Evolutionary conservation across 2,797 vertebrate genomes (phyloP).

Genomic region (Lates japonicus): DNA sequence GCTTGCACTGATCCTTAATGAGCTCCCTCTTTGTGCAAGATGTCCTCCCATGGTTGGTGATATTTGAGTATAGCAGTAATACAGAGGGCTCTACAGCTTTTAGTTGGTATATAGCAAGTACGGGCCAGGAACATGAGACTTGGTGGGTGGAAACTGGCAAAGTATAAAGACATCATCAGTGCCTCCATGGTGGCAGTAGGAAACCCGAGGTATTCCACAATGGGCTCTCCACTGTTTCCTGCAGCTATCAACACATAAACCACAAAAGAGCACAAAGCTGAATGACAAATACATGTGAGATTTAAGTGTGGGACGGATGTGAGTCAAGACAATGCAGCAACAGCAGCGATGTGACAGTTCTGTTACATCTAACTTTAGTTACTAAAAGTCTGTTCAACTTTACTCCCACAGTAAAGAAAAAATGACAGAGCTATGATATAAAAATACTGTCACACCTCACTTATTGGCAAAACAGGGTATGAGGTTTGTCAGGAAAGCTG

Average conservation of each 20-base stretch:
- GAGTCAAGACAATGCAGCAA: no score
- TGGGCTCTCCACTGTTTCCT: no score
- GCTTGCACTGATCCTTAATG: no score
- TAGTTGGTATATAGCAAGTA: no score
- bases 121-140: no score
- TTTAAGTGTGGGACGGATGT: constrained; percentile 12
- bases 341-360: not conserved
- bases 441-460: not conserved
- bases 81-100: no score
- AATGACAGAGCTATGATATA: not conserved
- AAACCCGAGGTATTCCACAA: not conserved
- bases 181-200: no score
- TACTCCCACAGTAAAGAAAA: not conserved
- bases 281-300: constrained; percentile 23
- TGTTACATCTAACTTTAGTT: constrained; percentile 6
- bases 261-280: not conserved
- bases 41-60: no score
- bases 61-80: no score
- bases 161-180: no score
- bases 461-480: constrained; percentile 4
- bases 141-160: no score
- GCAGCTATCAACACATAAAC: constrained; percentile 12
- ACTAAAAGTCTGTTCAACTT: constrained; percentile 1
- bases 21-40: no score
- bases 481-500: not conserved